Evolutionary conservation across 2,888 invertebrate genomes (phyloP).

Genomic region (Dynastes hyllus): DNA sequence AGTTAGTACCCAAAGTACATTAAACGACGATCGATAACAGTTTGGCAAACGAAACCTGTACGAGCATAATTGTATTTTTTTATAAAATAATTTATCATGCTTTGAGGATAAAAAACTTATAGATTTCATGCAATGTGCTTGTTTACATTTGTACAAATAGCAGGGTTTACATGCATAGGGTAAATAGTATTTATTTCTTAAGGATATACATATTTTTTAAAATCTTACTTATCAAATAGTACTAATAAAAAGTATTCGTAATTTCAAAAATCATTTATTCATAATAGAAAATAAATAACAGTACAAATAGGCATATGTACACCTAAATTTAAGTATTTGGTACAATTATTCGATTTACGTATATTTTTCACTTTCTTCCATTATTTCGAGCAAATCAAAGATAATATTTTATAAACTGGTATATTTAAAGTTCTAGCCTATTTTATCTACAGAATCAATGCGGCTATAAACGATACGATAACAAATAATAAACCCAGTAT

Average conservation of each 20-base stretch:
- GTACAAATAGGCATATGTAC: constrained; percentile 37
- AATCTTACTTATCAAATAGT: neutral
- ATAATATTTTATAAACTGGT: neutral
- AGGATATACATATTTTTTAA: neutral
- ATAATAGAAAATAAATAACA: constrained; percentile 43
- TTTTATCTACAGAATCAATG: constrained; percentile 61
- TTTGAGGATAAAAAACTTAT: neutral
- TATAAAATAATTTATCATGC: constrained; percentile 4
- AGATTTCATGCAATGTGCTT: constrained; percentile 40
- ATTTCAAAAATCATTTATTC: constrained; percentile 25
- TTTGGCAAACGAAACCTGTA: too few species aligned
- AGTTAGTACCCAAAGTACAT: too few species aligned
- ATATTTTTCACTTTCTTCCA: neutral
- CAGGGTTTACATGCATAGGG: neutral
- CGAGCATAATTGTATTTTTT: too few species aligned
- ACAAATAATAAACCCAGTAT: constrained; percentile 84
- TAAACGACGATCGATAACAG: too few species aligned
- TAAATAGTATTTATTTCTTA: neutral
- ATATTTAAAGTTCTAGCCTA: constrained; percentile 19
- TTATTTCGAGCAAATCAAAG: constrained; percentile 11
- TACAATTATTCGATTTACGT: constrained; percentile 28
- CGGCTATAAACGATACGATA: constrained; percentile 81
- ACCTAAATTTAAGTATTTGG: constrained; percentile 46
- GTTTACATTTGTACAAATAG: constrained; percentile 4
- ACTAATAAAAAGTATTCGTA: constrained; percentile 27